Percentiles rank a stretch among this genome's conserved stretches.
Conservation (phyloP, 2,888 invertebrate species). For the Drosophila barbarae region DNA sequence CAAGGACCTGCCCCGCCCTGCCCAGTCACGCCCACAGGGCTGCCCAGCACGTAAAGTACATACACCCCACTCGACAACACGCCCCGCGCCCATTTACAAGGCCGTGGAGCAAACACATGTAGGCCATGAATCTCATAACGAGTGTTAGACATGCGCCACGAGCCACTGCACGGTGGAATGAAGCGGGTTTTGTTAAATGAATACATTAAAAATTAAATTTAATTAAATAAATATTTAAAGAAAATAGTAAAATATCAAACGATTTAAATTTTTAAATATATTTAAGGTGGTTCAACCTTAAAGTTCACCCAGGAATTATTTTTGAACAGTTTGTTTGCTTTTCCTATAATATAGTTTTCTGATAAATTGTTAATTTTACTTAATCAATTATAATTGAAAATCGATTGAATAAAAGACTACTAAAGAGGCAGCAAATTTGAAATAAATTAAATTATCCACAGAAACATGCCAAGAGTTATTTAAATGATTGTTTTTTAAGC, state of each 20-base stretch:
- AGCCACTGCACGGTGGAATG: slow-evolving; percentile 19
- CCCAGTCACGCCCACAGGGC: slow-evolving; percentile 43
- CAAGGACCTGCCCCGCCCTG: slow-evolving; percentile 11
- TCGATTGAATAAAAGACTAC: background rate
- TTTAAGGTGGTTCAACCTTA: background rate
- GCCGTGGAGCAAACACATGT: slow-evolving; percentile 72
- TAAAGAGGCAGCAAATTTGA: background rate
- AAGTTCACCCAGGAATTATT: background rate
- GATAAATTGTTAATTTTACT: background rate
- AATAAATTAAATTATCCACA: background rate
- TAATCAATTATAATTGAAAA: background rate
- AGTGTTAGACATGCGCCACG: slow-evolving; percentile 70
- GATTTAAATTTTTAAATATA: background rate
- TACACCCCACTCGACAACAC: slow-evolving; percentile 49
- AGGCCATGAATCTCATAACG: slow-evolving; percentile 73
- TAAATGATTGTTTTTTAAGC: accelerated
- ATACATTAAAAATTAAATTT: background rate
- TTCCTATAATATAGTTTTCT: no score
- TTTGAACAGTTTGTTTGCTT: no score
- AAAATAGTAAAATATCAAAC: background rate
- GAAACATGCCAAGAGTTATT: background rate
- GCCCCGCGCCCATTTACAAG: slow-evolving; percentile 69
- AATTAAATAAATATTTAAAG: background rate
- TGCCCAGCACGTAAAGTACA: slow-evolving; percentile 62
- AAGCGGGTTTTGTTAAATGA: background rate